Evolutionary conservation across 2,113 vertebrate genomes (phyloP), one percentile per base, ranked within the genome.

Genomic region (Leucopternis melanops): DNA sequence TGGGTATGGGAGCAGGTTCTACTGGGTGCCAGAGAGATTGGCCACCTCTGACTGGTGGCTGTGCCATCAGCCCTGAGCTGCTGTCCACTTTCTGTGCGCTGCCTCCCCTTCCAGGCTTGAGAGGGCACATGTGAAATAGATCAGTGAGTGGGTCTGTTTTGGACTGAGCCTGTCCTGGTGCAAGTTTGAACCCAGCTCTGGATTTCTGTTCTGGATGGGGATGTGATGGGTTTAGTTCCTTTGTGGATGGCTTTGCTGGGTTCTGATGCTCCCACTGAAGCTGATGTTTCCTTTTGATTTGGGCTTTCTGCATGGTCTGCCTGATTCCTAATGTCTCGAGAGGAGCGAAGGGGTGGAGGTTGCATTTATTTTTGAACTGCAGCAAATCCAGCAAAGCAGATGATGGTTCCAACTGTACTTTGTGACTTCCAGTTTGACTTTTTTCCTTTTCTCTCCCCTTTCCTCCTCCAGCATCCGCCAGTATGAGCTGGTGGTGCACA

Each of bases 401-500:
- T 40, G 57, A 8, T 72, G 40, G 8, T 69, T 86, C 78, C 73
- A 88, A 0, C 20, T 70, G 59, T 8, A 34, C 42, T 10, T 38
- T 32, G 17, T n/a, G 10, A 6, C 54, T 29, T 55, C 32, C 12
- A 34, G 14, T 40, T 32, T 82, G 40, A 82, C 36, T 32, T 83
- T 44, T 47, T 52, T 21, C 16, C 27, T 55, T 22, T 49, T 44
- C 44, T 77, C 6, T 70, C 29, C 40, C 11, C 3, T 18, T 52
- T 12, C 14, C 32, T 42, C 10, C 34, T 11, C 32, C 95, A 99
- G 99, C 97, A 99, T 99, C 69, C 99, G 99, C 26, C 99, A 99
- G 97, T 99, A 99, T 1, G 99, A 99, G 97, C 98, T 99, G 62
- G 98, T 99, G 97, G 98, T 99, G 74, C 98, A 99, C 96, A 95